Base-by-base conservation (phyloP, 2,888 invertebrate species). In the Leptopilina drosophilae region DNA sequence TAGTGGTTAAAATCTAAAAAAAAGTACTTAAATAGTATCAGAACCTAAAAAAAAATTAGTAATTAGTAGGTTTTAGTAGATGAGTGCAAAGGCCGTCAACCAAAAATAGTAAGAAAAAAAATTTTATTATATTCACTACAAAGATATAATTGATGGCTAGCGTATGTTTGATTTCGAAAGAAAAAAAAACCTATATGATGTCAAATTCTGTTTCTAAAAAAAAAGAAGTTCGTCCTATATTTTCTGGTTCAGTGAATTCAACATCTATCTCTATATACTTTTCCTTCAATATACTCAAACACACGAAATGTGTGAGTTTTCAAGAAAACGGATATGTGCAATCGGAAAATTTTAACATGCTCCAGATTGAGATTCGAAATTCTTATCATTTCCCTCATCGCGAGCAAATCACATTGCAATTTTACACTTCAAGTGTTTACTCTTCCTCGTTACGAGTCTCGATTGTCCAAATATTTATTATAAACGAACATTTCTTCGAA, bases 391-490 rank as follows among this genome's bases (percentile, higher is more conserved):
- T 56, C 56, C 53, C 33, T 14, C n/a, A 56, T n/a, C 14, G n/a
- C n/a, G n/a, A 56, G 33, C 33, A 26, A 33, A 69, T 56, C n/a
- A 26, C 53, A 8, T 53, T 49, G 26, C 26, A 69, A 69, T 69
- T 69, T 53, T 53, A 26, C 26, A 73, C 56, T 73, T 66, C 65
- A 76, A 77, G 49, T 62, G 76, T 69, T 77, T 77, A 78, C 65
- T 66, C 67, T 65, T 42, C 78, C 75, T 79, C 62, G 59, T 59
- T 56, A 69, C 56, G 33, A 69, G 76, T 64, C 49, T 49, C 14
- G 20, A 56, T 75, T 15, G 67, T 56, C 69, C 59, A 81, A 79
- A 81, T 81, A 81, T 81, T 79, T 79, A 56, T 33, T 33, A 42
- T 65, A 59, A 53, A 53, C 49, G 56, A 33, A 42, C 64, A 64